Base-by-base conservation (phyloP, 2,797 vertebrate species). In the Helicolenus hilgendorfi region DNA sequence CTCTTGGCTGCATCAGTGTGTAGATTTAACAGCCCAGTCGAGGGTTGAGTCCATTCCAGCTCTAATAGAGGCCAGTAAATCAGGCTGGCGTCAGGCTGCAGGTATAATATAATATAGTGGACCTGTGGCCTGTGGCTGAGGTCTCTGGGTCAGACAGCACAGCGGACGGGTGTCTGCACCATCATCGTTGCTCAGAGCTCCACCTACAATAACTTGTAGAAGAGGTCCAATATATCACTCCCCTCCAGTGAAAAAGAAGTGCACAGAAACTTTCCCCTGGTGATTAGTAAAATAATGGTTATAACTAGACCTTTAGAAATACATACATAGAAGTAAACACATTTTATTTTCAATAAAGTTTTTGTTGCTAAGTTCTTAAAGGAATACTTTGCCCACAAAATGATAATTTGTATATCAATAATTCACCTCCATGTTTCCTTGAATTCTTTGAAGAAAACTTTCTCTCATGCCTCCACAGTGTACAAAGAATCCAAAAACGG, bases 11-110 rank as follows among this genome's bases (percentile, higher is more conserved):
- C 81, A 78, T 84, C 76, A 70, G 59, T 7, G 60, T 74, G 77
- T 8, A 75, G 88, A 77, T 83, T 93, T 85, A 84, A 91, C 83
- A 80, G 76, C 75, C 60, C 77, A 74, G 86, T 59, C 10, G 77
- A 93, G 90, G 74, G 41, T 84, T 92, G 86, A 87, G 85, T 84
- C 86, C 81, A 79, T 85, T 93, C 89, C 88, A 77, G 79, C 83
- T 36, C 80, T 90, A 92, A 92, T 79, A 88, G 68, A 83, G 79
- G 71, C 81, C 86, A 83, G 81, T 96, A 95, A 95, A 94, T 96
- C 91, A 94, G 80, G 56, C 83, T 80, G 84, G 70, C 75, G 79
- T 86, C 77, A 80, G 86, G 83, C 87, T 89, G 86, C 86, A 86
- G 85, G 89, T 94, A 88, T 89, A 92, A 96, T 87, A 76, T 70